phyloP scores from a whole-genome alignment of 2,888 invertebrate species.

The Caenorhabditis sp. region DNA sequence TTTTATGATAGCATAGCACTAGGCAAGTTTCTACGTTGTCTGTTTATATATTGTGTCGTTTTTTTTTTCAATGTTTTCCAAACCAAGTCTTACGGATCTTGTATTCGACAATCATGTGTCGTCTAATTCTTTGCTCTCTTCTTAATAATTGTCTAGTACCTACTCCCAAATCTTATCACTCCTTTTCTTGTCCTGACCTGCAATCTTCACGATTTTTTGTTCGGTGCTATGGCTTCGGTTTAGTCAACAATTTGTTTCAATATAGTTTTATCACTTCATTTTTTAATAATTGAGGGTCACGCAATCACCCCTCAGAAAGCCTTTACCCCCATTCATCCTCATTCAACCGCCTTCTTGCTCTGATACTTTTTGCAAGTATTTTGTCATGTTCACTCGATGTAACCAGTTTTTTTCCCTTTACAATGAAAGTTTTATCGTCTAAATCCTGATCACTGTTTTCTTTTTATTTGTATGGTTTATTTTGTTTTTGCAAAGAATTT shows the following conservation, averaged over 20 bases:
- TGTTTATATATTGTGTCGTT: not conserved
- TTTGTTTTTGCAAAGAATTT: not conserved
- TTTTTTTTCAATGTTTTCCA: not conserved
- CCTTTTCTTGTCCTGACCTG: slow-evolving; percentile 9
- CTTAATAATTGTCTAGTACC: slow-evolving; percentile 4
- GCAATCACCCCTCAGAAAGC: not conserved
- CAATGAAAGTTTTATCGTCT: not conserved
- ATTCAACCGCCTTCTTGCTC: slow-evolving; percentile 2
- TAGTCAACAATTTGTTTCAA: slow-evolving; percentile 20
- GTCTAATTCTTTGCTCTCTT: not conserved
- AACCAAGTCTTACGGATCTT: slow-evolving; percentile 38
- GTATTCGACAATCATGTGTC: no score
- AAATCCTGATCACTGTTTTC: not conserved
- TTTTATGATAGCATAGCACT: no score
- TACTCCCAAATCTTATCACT: slow-evolving; percentile 1
- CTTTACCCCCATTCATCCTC: not conserved
- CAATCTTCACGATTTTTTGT: slow-evolving; percentile 39
- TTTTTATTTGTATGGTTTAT: not conserved
- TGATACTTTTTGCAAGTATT: slow-evolving; percentile 1
- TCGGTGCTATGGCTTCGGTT: slow-evolving; percentile 60
- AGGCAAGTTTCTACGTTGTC: not conserved
- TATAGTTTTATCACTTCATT: slow-evolving; percentile 56
- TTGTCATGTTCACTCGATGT: not conserved
- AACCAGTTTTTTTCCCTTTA: not conserved
- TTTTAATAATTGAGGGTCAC: not conserved